phyloP scores from a whole-genome alignment of 2,888 invertebrate species.

The Drosophila robusta region DNA sequence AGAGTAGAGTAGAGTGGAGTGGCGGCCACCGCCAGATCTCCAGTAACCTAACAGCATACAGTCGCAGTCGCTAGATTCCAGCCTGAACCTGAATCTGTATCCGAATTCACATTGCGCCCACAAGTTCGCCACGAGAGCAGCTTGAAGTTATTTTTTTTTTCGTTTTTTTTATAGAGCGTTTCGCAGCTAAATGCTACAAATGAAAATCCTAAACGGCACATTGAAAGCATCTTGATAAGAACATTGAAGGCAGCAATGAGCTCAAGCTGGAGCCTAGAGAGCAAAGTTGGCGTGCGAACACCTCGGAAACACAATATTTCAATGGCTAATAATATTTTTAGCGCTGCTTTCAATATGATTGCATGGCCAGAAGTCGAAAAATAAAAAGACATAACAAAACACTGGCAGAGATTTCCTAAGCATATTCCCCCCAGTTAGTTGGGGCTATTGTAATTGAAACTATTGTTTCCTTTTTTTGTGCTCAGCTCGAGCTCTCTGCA shows the following conservation, averaged over 20 bases:
- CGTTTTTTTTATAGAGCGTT: constrained; percentile 61
- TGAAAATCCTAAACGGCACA: constrained; percentile 81
- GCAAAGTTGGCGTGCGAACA: constrained; percentile 73
- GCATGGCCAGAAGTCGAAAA: constrained; percentile 26
- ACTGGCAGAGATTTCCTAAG: constrained; percentile 30
- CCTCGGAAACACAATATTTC: constrained; percentile 71
- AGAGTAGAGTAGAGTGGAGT: constrained; percentile 16
- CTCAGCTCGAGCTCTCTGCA: constrained; percentile 35
- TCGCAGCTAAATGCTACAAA: constrained; percentile 76
- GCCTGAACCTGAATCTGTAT: constrained; percentile 37
- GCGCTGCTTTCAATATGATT: constrained; percentile 55
- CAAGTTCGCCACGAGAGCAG: constrained; percentile 41
- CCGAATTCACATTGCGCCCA: constrained; percentile 68
- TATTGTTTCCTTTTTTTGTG: constrained; percentile 68
- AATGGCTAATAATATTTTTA: constrained; percentile 72
- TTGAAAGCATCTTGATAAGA: constrained; percentile 80
- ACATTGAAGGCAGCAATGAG: constrained; percentile 44
- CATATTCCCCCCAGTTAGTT: constrained; percentile 40
- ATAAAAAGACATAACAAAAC: constrained; percentile 1
- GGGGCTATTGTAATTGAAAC: constrained; percentile 71
- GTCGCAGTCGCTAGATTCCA: constrained; percentile 45
- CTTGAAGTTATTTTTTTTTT: constrained; percentile 19
- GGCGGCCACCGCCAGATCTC: constrained; percentile 36
- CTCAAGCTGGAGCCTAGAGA: constrained; percentile 33
- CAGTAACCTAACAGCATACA: constrained; percentile 46